These are phyloP conservation scores for Epirrhoe alternata DNA, from an alignment of 2,888 invertebrate species.

Conservation along the genomic window DNA sequence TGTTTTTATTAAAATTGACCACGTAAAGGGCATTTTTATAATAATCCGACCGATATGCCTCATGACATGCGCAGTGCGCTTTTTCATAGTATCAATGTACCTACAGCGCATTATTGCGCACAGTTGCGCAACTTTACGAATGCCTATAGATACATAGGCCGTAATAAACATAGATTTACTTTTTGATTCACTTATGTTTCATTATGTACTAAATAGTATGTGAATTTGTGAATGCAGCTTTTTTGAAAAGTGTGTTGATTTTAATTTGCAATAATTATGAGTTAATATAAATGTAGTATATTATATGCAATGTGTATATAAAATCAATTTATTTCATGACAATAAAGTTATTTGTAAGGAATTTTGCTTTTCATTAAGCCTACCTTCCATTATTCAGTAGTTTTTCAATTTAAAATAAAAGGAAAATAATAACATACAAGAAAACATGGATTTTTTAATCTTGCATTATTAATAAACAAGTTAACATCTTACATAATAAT, in stretches of 20 bases:
- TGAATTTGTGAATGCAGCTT: constrained; percentile 13
- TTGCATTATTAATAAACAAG: constrained; percentile 15
- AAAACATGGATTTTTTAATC: constrained; percentile 1
- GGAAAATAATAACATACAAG: constrained; percentile 7
- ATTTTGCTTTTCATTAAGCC: constrained; percentile 40
- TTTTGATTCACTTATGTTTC: background rate
- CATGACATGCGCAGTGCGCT: no score
- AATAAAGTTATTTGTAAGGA: constrained; percentile 67
- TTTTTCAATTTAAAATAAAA: constrained; percentile 9
- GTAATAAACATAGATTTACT: no score
- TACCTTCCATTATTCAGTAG: no score
- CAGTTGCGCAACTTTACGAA: no score
- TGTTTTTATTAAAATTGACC: no score
- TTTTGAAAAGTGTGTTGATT: constrained; percentile 14
- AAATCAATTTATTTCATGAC: constrained; percentile 72
- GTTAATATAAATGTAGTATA: constrained; percentile 30
- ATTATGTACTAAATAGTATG: background rate
- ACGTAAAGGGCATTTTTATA: no score
- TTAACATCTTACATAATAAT: constrained; percentile 12
- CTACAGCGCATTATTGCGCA: no score
- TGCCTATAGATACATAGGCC: no score
- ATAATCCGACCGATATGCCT: no score
- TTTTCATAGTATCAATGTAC: no score
- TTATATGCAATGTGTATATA: constrained; percentile 65
- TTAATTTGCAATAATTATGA: constrained; percentile 28